These are phyloP conservation scores for Phengaris arion DNA, from an alignment of 2,888 invertebrate genomes.

Conservation along the genomic window DNA sequence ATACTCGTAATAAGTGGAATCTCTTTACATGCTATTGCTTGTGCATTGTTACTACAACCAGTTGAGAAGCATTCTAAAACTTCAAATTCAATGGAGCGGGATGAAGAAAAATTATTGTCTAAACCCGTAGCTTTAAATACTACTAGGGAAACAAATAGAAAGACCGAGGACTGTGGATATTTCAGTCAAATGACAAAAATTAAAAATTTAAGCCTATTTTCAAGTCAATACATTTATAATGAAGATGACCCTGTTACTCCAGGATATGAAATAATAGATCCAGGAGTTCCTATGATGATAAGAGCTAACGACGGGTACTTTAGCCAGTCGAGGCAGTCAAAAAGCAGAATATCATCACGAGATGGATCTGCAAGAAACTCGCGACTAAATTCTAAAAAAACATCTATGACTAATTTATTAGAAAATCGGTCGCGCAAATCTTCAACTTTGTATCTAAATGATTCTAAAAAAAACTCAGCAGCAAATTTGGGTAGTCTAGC, in stretches of 20 bases:
- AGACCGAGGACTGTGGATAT: constrained; percentile 60
- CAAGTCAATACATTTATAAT: constrained; percentile 83
- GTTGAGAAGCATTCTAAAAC: constrained; percentile 85
- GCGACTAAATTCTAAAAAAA: constrained; percentile 67
- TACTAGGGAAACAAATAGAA: neutral
- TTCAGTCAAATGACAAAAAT: constrained; percentile 63
- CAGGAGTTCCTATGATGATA: constrained; percentile 84
- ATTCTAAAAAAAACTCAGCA: constrained; percentile 73
- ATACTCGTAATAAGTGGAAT: constrained; percentile 83
- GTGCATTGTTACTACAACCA: constrained; percentile 84
- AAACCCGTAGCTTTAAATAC: constrained; percentile 39
- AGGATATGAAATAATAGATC: constrained; percentile 83
- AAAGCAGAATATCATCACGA: constrained; percentile 62
- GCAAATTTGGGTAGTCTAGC: constrained; percentile 60
- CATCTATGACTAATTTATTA: constrained; percentile 69
- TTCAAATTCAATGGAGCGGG: constrained; percentile 47
- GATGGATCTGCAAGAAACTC: constrained; percentile 70
- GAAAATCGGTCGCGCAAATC: constrained; percentile 71
- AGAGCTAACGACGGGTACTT: constrained; percentile 82
- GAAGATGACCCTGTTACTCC: constrained; percentile 81
- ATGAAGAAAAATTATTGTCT: constrained; percentile 53
- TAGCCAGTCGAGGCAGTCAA: constrained; percentile 73
- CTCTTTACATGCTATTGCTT: constrained; percentile 83
- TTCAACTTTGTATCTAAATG: constrained; percentile 68
- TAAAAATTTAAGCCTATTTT: constrained; percentile 73